Conservation (phyloP, 1,140 invertebrate genomes). For the Muscidifurax raptorellus region DNA sequence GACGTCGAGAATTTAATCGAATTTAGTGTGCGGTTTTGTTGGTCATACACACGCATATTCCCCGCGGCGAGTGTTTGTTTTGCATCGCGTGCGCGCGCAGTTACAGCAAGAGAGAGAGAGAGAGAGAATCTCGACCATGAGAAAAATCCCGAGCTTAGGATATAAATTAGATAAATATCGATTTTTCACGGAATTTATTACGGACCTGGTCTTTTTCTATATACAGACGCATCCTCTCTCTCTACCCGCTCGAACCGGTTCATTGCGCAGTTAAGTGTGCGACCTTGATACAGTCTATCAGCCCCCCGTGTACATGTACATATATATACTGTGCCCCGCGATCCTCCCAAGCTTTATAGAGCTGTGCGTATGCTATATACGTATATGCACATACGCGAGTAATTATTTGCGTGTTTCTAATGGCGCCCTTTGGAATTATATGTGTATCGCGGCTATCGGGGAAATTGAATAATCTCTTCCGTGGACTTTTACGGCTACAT, state of each 20-base stretch:
- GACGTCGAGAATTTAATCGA: neutral
- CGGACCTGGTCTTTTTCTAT: neutral
- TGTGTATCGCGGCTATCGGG: neutral
- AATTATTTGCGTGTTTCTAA: neutral
- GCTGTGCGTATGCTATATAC: too few relatives aligned
- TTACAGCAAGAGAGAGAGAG: too few relatives aligned
- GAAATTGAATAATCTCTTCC: neutral
- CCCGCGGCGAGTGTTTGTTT: neutral
- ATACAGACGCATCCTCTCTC: neutral
- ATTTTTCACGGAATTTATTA: slow-evolving; percentile 13
- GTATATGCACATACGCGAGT: too few relatives aligned
- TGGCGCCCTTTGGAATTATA: neutral
- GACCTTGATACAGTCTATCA: slow-evolving; percentile 38
- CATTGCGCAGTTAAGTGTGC: slow-evolving; percentile 11
- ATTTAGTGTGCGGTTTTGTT: neutral
- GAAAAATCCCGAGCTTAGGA: neutral
- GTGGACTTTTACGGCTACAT: neutral
- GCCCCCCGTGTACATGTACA: neutral
- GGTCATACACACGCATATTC: neutral
- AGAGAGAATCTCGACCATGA: neutral
- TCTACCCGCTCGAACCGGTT: slow-evolving; percentile 22
- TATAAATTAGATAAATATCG: slow-evolving; percentile 19
- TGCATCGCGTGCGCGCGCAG: neutral
- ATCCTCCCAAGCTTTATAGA: too few relatives aligned
- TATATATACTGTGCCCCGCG: too few relatives aligned